phyloP scores from a whole-genome alignment of 2,113 vertebrate genomes.

The Perca flavescens region DNA sequence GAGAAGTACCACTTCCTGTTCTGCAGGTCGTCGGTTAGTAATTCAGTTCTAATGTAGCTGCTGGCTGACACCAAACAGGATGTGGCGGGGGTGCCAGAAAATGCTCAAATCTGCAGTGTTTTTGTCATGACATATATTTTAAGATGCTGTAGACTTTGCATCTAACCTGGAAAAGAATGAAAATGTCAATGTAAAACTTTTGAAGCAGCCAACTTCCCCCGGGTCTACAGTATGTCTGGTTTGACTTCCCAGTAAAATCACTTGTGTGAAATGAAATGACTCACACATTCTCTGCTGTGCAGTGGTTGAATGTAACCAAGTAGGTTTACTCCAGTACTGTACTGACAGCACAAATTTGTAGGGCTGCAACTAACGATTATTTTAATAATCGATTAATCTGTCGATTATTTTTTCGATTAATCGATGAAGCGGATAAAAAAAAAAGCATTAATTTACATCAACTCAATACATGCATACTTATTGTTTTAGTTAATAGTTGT shows the following conservation, averaged over 20 bases:
- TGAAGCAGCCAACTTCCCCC: neutral
- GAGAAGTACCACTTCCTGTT: constrained; percentile 48
- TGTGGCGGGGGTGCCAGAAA: constrained; percentile 31
- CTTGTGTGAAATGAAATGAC: neutral
- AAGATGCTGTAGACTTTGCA: neutral
- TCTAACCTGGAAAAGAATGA: neutral
- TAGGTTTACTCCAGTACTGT: too few relatives aligned
- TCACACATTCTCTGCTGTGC: neutral
- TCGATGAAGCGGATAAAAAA: too few relatives aligned
- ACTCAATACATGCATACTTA: too few relatives aligned
- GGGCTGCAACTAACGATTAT: too few relatives aligned
- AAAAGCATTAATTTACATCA: too few relatives aligned
- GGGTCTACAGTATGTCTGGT: neutral
- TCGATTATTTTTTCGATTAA: too few relatives aligned
- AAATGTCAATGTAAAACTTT: neutral
- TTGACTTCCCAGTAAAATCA: neutral
- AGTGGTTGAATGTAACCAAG: too few relatives aligned
- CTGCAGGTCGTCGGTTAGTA: constrained; percentile 31
- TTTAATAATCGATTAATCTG: too few relatives aligned
- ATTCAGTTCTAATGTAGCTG: neutral
- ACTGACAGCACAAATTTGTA: too few relatives aligned
- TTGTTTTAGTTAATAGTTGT: too few relatives aligned
- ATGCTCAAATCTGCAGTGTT: neutral
- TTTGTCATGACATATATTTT: neutral
- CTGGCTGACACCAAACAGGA: constrained; percentile 69